phyloP scores from a whole-genome alignment of 2,113 vertebrate genomes.

The Epinephelus cyanopodus region DNA sequence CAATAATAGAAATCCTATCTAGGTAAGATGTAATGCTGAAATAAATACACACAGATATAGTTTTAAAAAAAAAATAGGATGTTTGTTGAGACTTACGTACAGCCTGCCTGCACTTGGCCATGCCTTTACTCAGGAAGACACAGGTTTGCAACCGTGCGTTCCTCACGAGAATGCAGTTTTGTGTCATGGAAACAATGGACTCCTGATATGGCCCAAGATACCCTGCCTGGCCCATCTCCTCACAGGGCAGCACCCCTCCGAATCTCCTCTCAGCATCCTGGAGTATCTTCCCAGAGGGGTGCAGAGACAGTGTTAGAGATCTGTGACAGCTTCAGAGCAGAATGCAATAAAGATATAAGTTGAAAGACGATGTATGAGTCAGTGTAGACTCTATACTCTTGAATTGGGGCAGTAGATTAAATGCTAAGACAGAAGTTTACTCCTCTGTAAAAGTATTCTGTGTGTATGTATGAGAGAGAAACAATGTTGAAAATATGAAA shows the following conservation, averaged over 20 bases:
- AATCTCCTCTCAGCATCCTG: constrained; percentile 89
- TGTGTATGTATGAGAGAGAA: constrained; percentile 5
- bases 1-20: background rate
- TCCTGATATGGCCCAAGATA: constrained; percentile 83
- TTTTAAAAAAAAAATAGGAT: background rate
- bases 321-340: constrained; percentile 29
- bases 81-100: constrained; percentile 90
- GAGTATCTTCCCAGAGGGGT: constrained; percentile 85
- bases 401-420: background rate
- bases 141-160: constrained; percentile 90
- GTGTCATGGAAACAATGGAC: constrained; percentile 88
- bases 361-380: constrained; percentile 8
- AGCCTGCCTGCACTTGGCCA: constrained; percentile 89
- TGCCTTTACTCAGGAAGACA: constrained; percentile 91
- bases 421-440: background rate
- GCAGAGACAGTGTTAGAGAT: constrained; percentile 64
- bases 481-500: constrained; percentile 48
- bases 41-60: constrained; percentile 9
- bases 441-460: background rate
- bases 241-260: constrained; percentile 85
- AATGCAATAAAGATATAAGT: constrained; percentile 30
- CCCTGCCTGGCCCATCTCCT: constrained; percentile 81
- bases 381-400: background rate
- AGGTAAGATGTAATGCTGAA: constrained; percentile 12
- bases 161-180: constrained; percentile 89